Base-by-base conservation (phyloP, 2,113 vertebrate species). In the Thinocorus orbignyianus region DNA sequence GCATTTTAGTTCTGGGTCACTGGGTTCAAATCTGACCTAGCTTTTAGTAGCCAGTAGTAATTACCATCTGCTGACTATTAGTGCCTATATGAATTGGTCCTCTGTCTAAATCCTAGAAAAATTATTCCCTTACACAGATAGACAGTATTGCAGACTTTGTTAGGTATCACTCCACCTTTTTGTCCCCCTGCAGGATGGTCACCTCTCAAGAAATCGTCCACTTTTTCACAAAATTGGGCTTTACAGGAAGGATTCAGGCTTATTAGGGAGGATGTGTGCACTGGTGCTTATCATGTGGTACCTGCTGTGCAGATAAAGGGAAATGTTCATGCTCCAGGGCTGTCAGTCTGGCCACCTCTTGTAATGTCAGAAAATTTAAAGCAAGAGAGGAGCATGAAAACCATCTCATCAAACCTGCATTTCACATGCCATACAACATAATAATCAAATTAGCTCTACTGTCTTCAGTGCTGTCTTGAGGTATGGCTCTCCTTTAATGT, bases 1-100 rank as follows among this genome's bases (percentile, higher is more conserved):
- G 64, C 51, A 42, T 86, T 93, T 96, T 94, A 92, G 88, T 94
- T 94, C 88, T 90, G 88, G 92, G 90, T 96, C 90, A 70, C 66
- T 88, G 41, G 6, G 12, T 60, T 90, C 66, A 86, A 81, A 93
- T 81, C 35, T 88, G 90, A 92, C 85, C 92, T 74, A 93, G 92
- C 87, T 93, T 93, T 87, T 77, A 83, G 81, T 88, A 91, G 79
- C 54, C 85, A 35, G 74, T 51, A 93, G 74, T 86, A 90, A 96
- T 92, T 81, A 86, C 94, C 92, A 90, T 96, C 93, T 96, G 90
- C 84, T 92, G 88, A 83, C 91, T 92, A 94, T 94, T 86, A 95
- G 66, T 55, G 41, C 46, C 54, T 92, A 46, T 48, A 35, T 48
- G 41, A 93, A 91, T 86, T 35, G 46, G 44, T 80, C 11, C 13